A percentile compares a stretch with the other conserved stretches of the same genome.
Evolutionary conservation across 2,113 vertebrate genomes (phyloP).

Genomic region (Vombatus ursinus): DNA sequence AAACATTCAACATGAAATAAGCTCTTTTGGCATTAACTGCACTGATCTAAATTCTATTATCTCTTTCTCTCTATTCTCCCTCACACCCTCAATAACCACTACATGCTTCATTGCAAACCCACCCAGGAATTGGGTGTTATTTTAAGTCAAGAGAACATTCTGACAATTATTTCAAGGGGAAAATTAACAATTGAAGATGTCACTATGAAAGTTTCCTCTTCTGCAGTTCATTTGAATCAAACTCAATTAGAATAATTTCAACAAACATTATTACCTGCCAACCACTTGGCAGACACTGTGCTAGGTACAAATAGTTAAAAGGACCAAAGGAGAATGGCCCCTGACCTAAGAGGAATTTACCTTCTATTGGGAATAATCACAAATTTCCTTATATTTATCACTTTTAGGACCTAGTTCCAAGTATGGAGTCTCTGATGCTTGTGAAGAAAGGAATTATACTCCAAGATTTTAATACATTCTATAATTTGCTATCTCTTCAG

Average conservation of each 20-base stretch:
- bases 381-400: not conserved
- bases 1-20: not conserved
- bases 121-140: not conserved
- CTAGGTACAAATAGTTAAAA: not conserved
- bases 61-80: not conserved
- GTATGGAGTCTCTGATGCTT: not conserved
- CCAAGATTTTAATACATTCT: not conserved
- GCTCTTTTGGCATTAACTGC: not conserved
- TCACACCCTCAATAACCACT: not conserved
- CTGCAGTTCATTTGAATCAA: not conserved
- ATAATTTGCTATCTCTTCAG: not conserved
- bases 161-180: not conserved
- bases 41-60: not conserved
- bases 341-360: not conserved
- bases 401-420: not conserved
- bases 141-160: not conserved
- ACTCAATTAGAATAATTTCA: not conserved
- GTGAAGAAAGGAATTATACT: not conserved
- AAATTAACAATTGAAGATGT: not conserved
- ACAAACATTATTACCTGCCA: not conserved
- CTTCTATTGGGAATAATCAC: not conserved
- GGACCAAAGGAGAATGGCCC: not conserved
- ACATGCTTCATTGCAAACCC: not conserved
- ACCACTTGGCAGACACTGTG: not conserved
- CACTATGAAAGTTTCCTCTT: not conserved